Evolutionary conservation across 2,888 invertebrate species (phyloP), one percentile per base, ranked within the genome.

Genomic region (Orthosia gothica): DNA sequence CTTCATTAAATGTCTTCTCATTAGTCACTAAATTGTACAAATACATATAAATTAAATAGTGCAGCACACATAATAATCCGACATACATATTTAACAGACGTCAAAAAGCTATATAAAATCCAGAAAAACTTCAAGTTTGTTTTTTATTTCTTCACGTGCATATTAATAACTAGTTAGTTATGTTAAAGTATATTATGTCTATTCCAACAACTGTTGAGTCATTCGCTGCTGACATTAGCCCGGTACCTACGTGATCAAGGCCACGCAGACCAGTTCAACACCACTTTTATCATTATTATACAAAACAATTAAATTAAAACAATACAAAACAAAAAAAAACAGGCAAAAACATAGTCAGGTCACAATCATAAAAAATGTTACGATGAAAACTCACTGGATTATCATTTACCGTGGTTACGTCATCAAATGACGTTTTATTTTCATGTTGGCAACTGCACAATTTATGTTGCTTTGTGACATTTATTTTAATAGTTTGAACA

Each of bases 171-270:
- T 32, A 5, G 32, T 16, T 32, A 5, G 32, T 16, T 5, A 4
- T 15, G 16, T 52, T 45, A 12, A 52, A 54, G 1, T 59, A n/a
- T 50, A 20, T 32, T 16, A 9, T 18, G 16, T 52, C 54, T 16
- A 23, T 32, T 70, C 50, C 23, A n/a, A 16, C 49, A 61, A 20
- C 12, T 23, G 70, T 64, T 76, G 81, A 84, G 15, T 84, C 84
- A 84, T 11, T 12, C n/a, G 5, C 3, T n/a, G 16, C 61, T 62
- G 52, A 63, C 58, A 67, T 73, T 49, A 54, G 20, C 23, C 23
- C 5, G 15, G 18, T 45, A 55, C 32, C 64, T 65, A 81, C 78
- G 70, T 81, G 78, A 75, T 58, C 82, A 84, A 86, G 85, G 87
- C 47, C 69, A 52, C 13, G 47, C 2, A 65, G 7, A 20, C 68